Evolutionary conservation across 2,113 vertebrate genomes (phyloP).

Genomic region (Egretta garzetta): DNA sequence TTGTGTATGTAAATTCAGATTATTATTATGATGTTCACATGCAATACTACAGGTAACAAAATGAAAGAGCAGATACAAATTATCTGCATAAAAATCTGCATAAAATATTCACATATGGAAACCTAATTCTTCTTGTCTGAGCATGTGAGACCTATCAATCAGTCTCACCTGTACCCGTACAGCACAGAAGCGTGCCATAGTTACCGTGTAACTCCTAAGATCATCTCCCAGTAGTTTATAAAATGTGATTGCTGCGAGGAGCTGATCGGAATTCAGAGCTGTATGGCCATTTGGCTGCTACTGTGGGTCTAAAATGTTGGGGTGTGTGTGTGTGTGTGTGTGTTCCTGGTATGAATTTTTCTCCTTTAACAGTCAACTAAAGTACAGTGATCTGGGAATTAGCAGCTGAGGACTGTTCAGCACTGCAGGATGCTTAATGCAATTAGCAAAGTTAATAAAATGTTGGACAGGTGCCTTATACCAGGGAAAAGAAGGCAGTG

Average conservation of each 20-base stretch:
- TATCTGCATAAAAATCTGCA: slow-evolving; percentile 36
- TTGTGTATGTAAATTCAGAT: slow-evolving; percentile 57
- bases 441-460: slow-evolving; percentile 57
- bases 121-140: slow-evolving; percentile 25
- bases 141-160: not conserved
- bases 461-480: slow-evolving; percentile 8
- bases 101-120: slow-evolving; percentile 39
- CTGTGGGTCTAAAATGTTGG: not conserved
- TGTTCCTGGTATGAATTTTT: not conserved
- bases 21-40: slow-evolving; percentile 21
- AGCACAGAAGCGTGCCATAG: not conserved
- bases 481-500: rapidly evolving
- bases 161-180: not conserved
- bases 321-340: too few species aligned
- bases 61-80: slow-evolving; percentile 46
- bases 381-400: not conserved
- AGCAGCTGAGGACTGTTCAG: slow-evolving; percentile 11
- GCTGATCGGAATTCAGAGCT: not conserved
- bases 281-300: not conserved
- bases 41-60: slow-evolving; percentile 42
- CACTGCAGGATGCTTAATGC: slow-evolving; percentile 15
- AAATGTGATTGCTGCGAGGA: not conserved
- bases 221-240: not conserved
- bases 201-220: not conserved
- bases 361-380: slow-evolving; percentile 7